These are phyloP conservation scores for Leptodirus hochenwartii DNA, from an alignment of 2,888 invertebrate genomes.

Conservation along the genomic window DNA sequence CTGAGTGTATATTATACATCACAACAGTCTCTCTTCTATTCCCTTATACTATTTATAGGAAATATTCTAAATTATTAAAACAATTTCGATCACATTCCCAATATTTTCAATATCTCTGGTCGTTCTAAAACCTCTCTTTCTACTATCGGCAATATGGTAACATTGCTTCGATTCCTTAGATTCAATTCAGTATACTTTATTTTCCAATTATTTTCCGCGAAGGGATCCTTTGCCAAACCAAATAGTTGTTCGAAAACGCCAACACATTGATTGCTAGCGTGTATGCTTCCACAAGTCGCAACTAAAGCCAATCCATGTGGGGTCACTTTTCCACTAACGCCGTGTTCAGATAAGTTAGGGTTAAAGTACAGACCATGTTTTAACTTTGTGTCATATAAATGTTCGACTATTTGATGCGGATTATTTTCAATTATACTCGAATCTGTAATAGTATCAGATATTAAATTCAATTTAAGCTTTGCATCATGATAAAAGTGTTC, in stretches of 20 bases:
- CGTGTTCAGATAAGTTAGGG: constrained; percentile 36
- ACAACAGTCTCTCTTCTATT: no score
- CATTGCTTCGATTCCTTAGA: no score
- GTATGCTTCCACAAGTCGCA: constrained; percentile 42
- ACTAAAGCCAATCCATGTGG: constrained; percentile 42
- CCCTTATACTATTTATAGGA: no score
- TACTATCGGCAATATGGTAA: no score
- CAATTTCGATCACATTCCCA: no score
- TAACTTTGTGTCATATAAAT: constrained; percentile 23
- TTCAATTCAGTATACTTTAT: constrained; percentile 37
- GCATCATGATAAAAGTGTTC: constrained; percentile 39
- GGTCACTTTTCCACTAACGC: constrained; percentile 37
- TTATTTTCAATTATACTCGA: constrained; percentile 20
- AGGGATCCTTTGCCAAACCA: constrained; percentile 42
- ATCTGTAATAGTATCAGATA: constrained; percentile 16
- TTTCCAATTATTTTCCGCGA: constrained; percentile 45
- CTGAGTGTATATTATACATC: no score
- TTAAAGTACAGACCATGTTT: constrained; percentile 35
- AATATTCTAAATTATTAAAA: no score
- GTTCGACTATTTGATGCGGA: no score
- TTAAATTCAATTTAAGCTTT: constrained; percentile 22
- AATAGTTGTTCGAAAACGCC: constrained; percentile 50
- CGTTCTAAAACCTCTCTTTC: no score
- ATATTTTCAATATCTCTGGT: no score
- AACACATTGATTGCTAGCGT: constrained; percentile 29